A percentile compares a stretch with the other conserved stretches of the same genome.
Conservation (phyloP, 2,113 vertebrate genomes). For the Malaclemys terrapin region DNA sequence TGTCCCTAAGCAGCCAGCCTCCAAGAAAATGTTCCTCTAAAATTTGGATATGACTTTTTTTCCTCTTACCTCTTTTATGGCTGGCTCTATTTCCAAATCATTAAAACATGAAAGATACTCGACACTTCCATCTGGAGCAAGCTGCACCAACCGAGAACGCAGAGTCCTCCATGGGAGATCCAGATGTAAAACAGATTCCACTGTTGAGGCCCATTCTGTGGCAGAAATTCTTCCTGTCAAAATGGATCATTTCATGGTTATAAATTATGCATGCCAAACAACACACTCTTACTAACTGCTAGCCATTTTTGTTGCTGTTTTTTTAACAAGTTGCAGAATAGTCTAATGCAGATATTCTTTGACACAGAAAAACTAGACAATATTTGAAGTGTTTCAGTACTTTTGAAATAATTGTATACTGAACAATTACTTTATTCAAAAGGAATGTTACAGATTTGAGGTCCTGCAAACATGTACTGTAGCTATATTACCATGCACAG, state of each 20-base stretch:
- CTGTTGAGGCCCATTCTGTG: constrained; percentile 87
- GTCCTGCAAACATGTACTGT: background rate
- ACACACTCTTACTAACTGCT: background rate
- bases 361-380: background rate
- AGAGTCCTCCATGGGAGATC: constrained; percentile 94
- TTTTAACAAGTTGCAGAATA: background rate
- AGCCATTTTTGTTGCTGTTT: background rate
- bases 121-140: constrained; percentile 81
- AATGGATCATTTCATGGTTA: constrained; percentile 4
- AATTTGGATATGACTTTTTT: background rate
- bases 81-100: constrained; percentile 83
- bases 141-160: constrained; percentile 79
- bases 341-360: background rate
- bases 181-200: constrained; percentile 88
- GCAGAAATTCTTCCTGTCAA: constrained; percentile 86
- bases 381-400: background rate
- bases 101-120: constrained; percentile 92
- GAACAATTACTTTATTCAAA: background rate
- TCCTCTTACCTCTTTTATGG: constrained; percentile 85
- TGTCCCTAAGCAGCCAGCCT: background rate
- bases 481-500: background rate
- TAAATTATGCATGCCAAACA: fast-evolving
- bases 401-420: background rate
- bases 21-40: constrained; percentile 24
- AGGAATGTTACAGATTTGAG: background rate